phyloP scores from a whole-genome alignment of 1,140 invertebrate genomes.

The Chrysomallon squamiferum region DNA sequence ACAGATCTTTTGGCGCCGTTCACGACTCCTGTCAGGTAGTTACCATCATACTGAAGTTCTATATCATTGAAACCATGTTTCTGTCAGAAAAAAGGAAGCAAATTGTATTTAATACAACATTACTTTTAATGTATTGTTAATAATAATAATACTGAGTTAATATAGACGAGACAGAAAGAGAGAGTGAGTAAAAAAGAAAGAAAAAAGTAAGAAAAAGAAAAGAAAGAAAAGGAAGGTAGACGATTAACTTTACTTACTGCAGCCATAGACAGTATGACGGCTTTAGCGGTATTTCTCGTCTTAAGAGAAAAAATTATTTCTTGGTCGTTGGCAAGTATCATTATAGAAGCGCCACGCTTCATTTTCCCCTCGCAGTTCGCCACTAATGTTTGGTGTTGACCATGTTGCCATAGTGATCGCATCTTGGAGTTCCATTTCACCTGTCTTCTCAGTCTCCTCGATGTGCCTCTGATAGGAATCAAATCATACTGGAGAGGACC shows the following conservation, averaged over 20 bases:
- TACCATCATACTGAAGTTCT: slow-evolving; percentile 31
- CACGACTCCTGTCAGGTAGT: slow-evolving; percentile 25
- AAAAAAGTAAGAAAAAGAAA: no score
- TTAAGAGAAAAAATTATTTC: slow-evolving; percentile 24
- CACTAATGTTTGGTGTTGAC: slow-evolving; percentile 17
- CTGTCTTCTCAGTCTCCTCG: background rate
- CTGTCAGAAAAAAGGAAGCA: slow-evolving; percentile 13
- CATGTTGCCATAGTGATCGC: no score
- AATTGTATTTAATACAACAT: background rate
- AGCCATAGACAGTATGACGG: slow-evolving; percentile 15
- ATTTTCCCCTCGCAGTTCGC: slow-evolving; percentile 23
- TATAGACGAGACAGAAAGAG: background rate
- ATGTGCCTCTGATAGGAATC: background rate
- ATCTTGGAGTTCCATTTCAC: background rate
- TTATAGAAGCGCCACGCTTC: slow-evolving; percentile 25
- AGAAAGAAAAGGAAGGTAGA: no score
- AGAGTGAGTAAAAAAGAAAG: background rate
- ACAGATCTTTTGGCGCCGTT: slow-evolving; percentile 23
- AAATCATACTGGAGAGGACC: slow-evolving; percentile 9
- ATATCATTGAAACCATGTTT: slow-evolving; percentile 38
- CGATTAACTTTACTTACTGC: slow-evolving; percentile 13
- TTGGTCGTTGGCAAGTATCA: slow-evolving; percentile 13
- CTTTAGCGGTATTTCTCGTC: slow-evolving; percentile 13
- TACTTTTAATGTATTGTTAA: background rate
- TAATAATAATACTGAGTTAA: background rate